Base-by-base conservation (phyloP, 2,113 vertebrate genomes). In the Caracal caracal region DNA sequence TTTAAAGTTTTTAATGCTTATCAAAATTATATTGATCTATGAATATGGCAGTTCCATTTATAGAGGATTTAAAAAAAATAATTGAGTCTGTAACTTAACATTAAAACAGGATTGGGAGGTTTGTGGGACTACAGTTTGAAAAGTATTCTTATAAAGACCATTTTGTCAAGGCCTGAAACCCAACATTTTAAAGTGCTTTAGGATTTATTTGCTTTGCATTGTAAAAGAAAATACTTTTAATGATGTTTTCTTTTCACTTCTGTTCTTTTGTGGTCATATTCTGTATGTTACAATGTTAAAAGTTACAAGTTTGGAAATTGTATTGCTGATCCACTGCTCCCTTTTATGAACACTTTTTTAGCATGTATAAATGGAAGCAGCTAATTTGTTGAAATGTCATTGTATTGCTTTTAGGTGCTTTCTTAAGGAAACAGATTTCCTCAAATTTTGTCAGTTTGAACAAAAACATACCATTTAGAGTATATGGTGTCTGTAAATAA, bases 341-440 rank as follows among this genome's bases (percentile, higher is more conserved):
- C 94, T 97, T 96, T 92, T 93, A 83, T 49, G 4, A n/a, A 88
- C 89, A 97, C 56, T 97, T 97, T 90, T 78, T 94, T 91, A 71
- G 81, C 24, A 96, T 98, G 97, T 98, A 97, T 97, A 98, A 92
- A 87, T 97, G 93, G 26, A 91, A 33, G 22, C 1, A 93, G 92
- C 94, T 98, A 94, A 93, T 86, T 98, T 96, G 93, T 98, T 96
- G 51, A 80, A 91, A 94, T 43, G 20, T 98, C 71, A 83, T 75
- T 97, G 96, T 98, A 94, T 66, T 90, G 65, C 90, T 98, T 93
- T 93, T 76, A 89, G 98, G 88, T 97, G 93, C 87, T 98, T 98
- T 98, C 97, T 96, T 97, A 17, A 97, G 79, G 85, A 93, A 88
- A 43, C 2, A 51, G 17, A 80, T 81, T 96, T 97, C 49, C 19